Conservation (phyloP, 2,797 vertebrate species). For the Leptatherina wallacei region DNA sequence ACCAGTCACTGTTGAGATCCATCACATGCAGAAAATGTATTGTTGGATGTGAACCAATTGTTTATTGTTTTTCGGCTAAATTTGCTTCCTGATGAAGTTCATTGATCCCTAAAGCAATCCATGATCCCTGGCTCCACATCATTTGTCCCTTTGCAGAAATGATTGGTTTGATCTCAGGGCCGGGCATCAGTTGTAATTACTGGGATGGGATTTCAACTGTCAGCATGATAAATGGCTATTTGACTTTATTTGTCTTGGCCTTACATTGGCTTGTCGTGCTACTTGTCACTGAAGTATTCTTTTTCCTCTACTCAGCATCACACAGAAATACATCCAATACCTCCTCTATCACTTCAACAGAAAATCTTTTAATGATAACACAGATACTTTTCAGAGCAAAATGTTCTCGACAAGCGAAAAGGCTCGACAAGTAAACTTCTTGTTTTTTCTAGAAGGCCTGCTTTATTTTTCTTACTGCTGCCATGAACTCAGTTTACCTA, state of each 20-base stretch:
- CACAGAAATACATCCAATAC: constrained; percentile 58
- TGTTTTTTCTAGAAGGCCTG: constrained; percentile 22
- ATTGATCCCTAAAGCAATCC: constrained; percentile 73
- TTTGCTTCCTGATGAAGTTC: constrained; percentile 74
- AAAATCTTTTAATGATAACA: constrained; percentile 72
- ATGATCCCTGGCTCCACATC: constrained; percentile 42
- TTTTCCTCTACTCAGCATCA: constrained; percentile 71
- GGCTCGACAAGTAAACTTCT: constrained; percentile 27
- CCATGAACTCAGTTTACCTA: constrained; percentile 43
- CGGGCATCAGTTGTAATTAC: constrained; percentile 75
- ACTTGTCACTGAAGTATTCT: constrained; percentile 65
- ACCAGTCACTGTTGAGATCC: constrained; percentile 51
- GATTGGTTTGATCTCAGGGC: constrained; percentile 67
- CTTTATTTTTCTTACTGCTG: constrained; percentile 18
- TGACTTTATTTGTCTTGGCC: constrained; percentile 76
- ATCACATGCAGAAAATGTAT: constrained; percentile 59
- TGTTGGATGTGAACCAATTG: constrained; percentile 66
- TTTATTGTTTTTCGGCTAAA: constrained; percentile 75
- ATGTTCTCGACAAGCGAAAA: constrained; percentile 33
- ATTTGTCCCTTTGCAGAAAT: constrained; percentile 63
- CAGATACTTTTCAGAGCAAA: constrained; percentile 48
- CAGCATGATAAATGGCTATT: constrained; percentile 75
- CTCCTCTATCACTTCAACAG: constrained; percentile 69
- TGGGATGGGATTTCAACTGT: constrained; percentile 73
- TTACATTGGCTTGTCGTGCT: constrained; percentile 49